phyloP scores from a whole-genome alignment of 2,888 invertebrate genomes.

The Hydroisotoma schaefferi region DNA sequence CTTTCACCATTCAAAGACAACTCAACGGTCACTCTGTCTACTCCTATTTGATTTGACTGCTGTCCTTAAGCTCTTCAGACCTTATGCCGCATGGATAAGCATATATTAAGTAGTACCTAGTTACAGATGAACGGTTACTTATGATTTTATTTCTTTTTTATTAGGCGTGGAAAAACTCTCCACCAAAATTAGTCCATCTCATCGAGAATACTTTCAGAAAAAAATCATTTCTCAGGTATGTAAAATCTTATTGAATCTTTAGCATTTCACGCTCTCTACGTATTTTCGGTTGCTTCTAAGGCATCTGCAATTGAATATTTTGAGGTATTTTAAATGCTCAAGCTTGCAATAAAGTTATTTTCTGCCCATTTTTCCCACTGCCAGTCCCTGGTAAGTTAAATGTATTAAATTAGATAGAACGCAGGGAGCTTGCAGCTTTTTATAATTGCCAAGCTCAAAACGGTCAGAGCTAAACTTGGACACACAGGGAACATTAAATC shows the following conservation, averaged over 20 bases:
- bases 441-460: too few relatives aligned
- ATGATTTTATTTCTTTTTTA: constrained; percentile 3
- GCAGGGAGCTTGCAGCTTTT: too few relatives aligned
- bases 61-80: not conserved
- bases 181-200: constrained; percentile 10
- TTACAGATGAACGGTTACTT: not conserved
- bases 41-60: not conserved
- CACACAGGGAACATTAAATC: too few relatives aligned
- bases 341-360: not conserved
- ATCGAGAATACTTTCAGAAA: constrained; percentile 21
- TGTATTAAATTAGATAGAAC: too few relatives aligned
- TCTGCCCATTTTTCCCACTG: not conserved
- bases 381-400: too few relatives aligned
- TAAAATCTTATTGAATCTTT: not conserved
- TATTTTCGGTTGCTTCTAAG: constrained; percentile 8
- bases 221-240: constrained; percentile 31
- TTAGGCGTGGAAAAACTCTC: constrained; percentile 24
- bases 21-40: not conserved
- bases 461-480: too few relatives aligned
- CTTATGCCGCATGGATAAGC: not conserved
- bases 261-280: not conserved
- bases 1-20: too few relatives aligned
- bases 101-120: not conserved
- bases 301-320: not conserved
- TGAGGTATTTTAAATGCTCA: not conserved